These are phyloP conservation scores for Philopotamus ludificatus DNA, from an alignment of 1,140 invertebrate genomes.

Conservation along the genomic window DNA sequence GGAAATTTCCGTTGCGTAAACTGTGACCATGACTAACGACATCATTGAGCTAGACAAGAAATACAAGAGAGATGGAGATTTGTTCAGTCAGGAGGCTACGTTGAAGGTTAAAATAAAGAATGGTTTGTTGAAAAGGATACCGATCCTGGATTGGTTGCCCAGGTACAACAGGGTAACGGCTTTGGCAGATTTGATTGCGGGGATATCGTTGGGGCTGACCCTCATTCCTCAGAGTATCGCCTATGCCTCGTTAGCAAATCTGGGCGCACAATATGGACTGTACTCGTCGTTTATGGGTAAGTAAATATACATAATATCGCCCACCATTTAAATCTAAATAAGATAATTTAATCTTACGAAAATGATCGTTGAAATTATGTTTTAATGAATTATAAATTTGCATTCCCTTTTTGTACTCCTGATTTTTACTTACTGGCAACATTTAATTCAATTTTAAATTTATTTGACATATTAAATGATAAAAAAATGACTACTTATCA, in stretches of 20 bases:
- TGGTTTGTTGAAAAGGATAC: constrained; percentile 48
- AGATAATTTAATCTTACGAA: not conserved
- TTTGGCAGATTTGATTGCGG: constrained; percentile 69
- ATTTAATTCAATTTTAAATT: too few species aligned
- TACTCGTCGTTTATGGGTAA: constrained; percentile 56
- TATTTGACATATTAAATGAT: too few species aligned
- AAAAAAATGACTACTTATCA: too few species aligned
- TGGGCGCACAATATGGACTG: constrained; percentile 67
- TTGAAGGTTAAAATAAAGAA: constrained; percentile 24
- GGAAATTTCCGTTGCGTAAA: not conserved
- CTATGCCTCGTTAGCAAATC: constrained; percentile 74
- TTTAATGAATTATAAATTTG: too few species aligned
- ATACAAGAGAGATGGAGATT: constrained; percentile 22
- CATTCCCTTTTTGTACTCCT: too few species aligned
- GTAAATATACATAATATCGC: too few species aligned
- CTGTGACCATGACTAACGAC: constrained; percentile 25
- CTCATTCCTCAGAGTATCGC: constrained; percentile 84
- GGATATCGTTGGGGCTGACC: constrained; percentile 76
- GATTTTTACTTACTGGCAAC: too few species aligned
- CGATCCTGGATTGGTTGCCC: constrained; percentile 64
- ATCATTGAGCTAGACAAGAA: constrained; percentile 36
- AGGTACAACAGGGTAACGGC: constrained; percentile 61
- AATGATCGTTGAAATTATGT: too few species aligned
- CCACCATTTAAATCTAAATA: not conserved
- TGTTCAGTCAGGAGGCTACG: constrained; percentile 26